A percentile compares a stretch with the other conserved stretches of the same genome.
These are phyloP conservation scores for Oeneis ivallda DNA, from an alignment of 2,888 invertebrate species.

Conservation along the genomic window DNA sequence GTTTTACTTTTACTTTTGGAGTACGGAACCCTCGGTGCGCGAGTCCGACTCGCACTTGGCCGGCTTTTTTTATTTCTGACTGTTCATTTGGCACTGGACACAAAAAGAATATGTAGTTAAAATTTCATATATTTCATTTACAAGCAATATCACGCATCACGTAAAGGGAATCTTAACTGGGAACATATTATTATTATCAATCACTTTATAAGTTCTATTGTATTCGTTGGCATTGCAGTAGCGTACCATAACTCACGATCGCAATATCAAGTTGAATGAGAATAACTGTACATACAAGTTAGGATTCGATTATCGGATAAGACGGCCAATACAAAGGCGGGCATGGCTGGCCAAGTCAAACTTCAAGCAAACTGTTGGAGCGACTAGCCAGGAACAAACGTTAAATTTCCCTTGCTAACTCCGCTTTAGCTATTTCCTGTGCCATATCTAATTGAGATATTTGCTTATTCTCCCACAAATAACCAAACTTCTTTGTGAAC, in stretches of 20 bases:
- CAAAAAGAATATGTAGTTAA: no score
- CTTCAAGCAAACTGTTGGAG: constrained; percentile 37
- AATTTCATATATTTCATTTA: no score
- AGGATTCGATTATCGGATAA: constrained; percentile 42
- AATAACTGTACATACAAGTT: constrained; percentile 35
- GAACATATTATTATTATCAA: no score
- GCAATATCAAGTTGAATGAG: constrained; percentile 28
- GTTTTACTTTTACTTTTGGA: no score
- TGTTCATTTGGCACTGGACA: no score
- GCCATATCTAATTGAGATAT: constrained; percentile 28
- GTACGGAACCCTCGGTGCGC: no score
- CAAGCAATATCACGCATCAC: no score
- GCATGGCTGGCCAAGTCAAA: constrained; percentile 34
- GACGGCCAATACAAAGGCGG: constrained; percentile 40
- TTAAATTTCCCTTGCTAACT: constrained; percentile 38
- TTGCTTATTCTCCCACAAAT: constrained; percentile 1
- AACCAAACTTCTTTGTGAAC: background rate
- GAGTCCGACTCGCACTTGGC: no score
- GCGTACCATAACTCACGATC: constrained; percentile 14
- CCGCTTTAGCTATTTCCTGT: constrained; percentile 31
- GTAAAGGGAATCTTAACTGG: no score
- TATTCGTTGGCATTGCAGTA: constrained; percentile 16
- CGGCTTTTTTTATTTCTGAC: no score
- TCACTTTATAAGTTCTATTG: background rate
- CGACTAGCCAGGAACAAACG: constrained; percentile 37